phyloP scores from a whole-genome alignment of 1,140 invertebrate genomes.

The Palaemon carinicauda region DNA sequence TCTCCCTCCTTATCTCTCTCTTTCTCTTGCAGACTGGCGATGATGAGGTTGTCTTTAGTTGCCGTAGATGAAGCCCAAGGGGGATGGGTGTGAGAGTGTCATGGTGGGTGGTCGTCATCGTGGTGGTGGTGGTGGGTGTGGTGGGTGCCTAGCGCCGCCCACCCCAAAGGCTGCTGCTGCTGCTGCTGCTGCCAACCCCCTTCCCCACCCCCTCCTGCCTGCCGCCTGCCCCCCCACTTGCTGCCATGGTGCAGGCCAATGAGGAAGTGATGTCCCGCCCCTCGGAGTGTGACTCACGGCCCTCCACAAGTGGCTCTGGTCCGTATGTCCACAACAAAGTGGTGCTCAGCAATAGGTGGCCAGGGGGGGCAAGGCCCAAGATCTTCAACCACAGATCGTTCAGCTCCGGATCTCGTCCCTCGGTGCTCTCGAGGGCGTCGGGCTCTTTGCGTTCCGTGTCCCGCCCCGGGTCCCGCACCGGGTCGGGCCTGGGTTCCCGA shows the following conservation, averaged over 20 bases:
- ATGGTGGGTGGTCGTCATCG: slow-evolving; percentile 39
- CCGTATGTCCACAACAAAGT: slow-evolving; percentile 55
- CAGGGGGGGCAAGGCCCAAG: slow-evolving; percentile 59
- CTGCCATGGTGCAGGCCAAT: slow-evolving; percentile 60
- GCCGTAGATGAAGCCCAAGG: slow-evolving; percentile 40
- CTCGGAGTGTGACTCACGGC: slow-evolving; percentile 58
- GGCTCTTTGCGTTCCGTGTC: slow-evolving; percentile 54
- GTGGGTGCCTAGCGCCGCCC: slow-evolving; percentile 41
- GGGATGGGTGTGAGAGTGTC: slow-evolving; percentile 53
- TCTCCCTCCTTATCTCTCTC: not conserved
- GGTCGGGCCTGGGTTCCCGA: slow-evolving; percentile 55
- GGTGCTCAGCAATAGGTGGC: slow-evolving; percentile 56
- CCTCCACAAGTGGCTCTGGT: slow-evolving; percentile 60
- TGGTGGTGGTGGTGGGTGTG: slow-evolving; percentile 39
- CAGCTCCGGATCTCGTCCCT: slow-evolving; percentile 62
- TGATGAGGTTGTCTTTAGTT: not conserved
- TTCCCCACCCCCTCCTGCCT: slow-evolving; percentile 7
- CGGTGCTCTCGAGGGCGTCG: slow-evolving; percentile 56
- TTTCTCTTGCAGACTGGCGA: not conserved
- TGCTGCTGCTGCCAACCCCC: too few relatives aligned
- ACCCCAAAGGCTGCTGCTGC: slow-evolving; percentile 27
- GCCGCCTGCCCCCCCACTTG: slow-evolving; percentile 19
- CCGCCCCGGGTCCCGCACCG: slow-evolving; percentile 42
- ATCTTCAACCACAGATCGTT: slow-evolving; percentile 60
- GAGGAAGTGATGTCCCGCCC: slow-evolving; percentile 59